These are phyloP conservation scores for Ciona savignyi DNA, from an alignment of 23 tunicate genomes.

Conservation along the genomic window DNA sequence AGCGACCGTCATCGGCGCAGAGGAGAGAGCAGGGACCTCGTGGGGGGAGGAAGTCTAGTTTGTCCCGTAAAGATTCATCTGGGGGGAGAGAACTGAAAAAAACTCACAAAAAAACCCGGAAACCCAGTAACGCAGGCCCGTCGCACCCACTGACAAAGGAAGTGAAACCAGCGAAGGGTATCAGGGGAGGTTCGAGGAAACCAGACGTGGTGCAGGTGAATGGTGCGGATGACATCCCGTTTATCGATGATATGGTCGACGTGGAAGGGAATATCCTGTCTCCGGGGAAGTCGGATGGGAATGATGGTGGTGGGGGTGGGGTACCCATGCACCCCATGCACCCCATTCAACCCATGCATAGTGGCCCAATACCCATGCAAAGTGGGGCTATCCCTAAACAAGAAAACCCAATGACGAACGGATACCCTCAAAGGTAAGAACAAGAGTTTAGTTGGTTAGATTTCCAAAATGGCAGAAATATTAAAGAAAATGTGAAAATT, in stretches of 20 bases:
- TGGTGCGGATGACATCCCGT: conserved; percentile 49
- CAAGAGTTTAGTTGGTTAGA: not conserved
- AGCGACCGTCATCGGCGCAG: not conserved
- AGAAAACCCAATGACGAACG: too few species aligned
- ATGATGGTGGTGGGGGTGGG: too few species aligned
- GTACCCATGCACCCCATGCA: too few species aligned
- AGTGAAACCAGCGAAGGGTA: not conserved
- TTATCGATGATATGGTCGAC: conserved; percentile 57
- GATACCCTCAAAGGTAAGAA: too few species aligned
- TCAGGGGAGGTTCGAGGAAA: not conserved
- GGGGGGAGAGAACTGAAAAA: not conserved
- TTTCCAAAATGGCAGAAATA: not conserved
- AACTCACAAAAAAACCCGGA: not conserved
- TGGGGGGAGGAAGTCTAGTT: not conserved
- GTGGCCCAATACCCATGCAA: not conserved
- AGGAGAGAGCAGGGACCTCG: conserved; percentile 9
- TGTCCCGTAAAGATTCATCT: not conserved
- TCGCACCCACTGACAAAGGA: not conserved
- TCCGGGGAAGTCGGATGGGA: conserved; percentile 1
- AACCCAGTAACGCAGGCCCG: not conserved
- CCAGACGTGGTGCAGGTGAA: not conserved
- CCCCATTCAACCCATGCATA: too few species aligned
- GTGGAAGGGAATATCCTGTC: conserved; percentile 56
- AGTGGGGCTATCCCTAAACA: not conserved
- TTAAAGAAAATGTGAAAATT: too few species aligned